Percentiles rank a stretch among this genome's conserved stretches.
Conservation (phyloP, 2,888 invertebrate genomes). For the Perizoma affinitatum region DNA sequence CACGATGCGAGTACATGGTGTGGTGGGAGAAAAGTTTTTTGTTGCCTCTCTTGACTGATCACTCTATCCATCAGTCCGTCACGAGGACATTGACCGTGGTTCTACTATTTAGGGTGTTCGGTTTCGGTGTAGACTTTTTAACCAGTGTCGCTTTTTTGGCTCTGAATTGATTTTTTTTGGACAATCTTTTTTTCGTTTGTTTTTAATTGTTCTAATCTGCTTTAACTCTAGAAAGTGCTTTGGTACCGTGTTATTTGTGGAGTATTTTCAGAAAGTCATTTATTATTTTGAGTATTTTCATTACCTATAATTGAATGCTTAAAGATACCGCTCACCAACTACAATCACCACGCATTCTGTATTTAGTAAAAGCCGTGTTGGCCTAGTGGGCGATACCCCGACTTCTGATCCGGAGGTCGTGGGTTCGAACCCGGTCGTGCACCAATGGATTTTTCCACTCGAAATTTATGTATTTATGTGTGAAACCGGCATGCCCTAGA, state of each 20-base stretch:
- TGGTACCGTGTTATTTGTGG: background rate
- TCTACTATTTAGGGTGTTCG: conserved; percentile 69
- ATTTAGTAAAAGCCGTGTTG: too few relatives aligned
- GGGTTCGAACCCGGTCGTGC: too few relatives aligned
- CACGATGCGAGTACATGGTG: conserved; percentile 53
- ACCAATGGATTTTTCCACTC: too few relatives aligned
- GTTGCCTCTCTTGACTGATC: conserved; percentile 74
- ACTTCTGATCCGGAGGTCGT: too few relatives aligned
- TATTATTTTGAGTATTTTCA: too few relatives aligned
- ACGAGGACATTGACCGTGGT: conserved; percentile 77
- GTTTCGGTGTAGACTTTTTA: conserved; percentile 50
- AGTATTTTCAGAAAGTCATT: too few relatives aligned
- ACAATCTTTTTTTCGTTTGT: conserved; percentile 13
- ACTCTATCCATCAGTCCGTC: conserved; percentile 65
- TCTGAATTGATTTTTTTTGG: conserved; percentile 14
- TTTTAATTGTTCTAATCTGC: conserved; percentile 6
- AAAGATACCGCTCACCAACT: too few relatives aligned
- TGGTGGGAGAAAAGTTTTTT: conserved; percentile 65
- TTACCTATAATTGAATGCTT: too few relatives aligned
- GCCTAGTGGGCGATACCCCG: too few relatives aligned
- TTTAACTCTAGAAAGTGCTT: conserved; percentile 1
- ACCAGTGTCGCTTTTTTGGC: conserved; percentile 13
- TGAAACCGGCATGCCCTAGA: too few relatives aligned
- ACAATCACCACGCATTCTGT: too few relatives aligned
- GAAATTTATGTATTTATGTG: too few relatives aligned